Evolutionary conservation across 1,140 invertebrate species (phyloP).

Genomic region (Muscidifurax raptorellus): DNA sequence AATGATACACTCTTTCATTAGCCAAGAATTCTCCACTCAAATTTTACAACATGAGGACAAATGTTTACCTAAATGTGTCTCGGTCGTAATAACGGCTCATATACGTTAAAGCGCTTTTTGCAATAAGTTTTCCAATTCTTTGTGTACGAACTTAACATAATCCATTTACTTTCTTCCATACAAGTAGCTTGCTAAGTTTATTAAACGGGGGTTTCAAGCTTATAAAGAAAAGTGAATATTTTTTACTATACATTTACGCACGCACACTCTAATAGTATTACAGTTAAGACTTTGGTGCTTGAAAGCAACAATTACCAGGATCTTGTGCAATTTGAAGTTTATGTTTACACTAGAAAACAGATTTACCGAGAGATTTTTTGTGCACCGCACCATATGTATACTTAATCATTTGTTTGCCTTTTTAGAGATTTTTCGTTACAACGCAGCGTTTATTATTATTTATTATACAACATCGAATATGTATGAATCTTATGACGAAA

Average conservation of each 20-base stretch:
- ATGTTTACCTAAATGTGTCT: not conserved
- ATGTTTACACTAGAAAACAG: slow-evolving; percentile 24
- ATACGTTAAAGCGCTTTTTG: not conserved
- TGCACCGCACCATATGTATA: not conserved
- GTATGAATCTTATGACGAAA: slow-evolving; percentile 10
- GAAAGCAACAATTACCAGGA: slow-evolving; percentile 3
- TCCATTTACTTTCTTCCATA: slow-evolving; percentile 20
- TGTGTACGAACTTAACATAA: not conserved
- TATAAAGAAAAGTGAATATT: slow-evolving; percentile 18
- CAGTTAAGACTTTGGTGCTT: slow-evolving; percentile 21
- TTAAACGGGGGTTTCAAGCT: not conserved
- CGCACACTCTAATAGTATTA: slow-evolving; percentile 32
- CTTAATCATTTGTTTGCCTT: slow-evolving; percentile 20
- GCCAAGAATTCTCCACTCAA: not conserved
- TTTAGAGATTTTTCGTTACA: slow-evolving; percentile 7
- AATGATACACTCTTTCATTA: not conserved
- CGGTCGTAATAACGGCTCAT: not conserved
- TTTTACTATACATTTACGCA: slow-evolving; percentile 28
- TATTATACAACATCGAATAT: not conserved
- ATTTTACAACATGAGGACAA: not conserved
- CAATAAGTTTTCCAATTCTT: slow-evolving; percentile 17
- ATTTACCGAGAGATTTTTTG: slow-evolving; percentile 11
- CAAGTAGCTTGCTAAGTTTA: slow-evolving; percentile 18
- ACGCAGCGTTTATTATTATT: not conserved
- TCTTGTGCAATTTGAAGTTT: slow-evolving; percentile 28